Evolutionary conservation across 2,888 invertebrate genomes (phyloP).

Genomic region (Diplolepis rosae): DNA sequence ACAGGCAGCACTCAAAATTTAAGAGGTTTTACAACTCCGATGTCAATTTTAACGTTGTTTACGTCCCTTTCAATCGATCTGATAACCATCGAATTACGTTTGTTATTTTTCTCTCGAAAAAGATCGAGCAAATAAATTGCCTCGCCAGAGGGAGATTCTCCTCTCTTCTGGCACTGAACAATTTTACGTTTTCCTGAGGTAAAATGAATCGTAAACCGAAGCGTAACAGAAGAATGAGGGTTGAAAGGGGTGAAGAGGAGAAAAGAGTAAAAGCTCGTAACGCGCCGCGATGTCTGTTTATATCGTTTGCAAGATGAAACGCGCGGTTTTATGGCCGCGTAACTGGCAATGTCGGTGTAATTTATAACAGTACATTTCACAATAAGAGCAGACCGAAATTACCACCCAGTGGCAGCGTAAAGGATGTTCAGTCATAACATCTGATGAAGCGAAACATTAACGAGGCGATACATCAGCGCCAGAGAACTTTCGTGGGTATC

Average conservation of each 20-base stretch:
- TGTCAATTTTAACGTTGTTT: not conserved
- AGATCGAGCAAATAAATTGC: not conserved
- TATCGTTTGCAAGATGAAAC: constrained; percentile 49
- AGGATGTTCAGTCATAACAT: constrained; percentile 69
- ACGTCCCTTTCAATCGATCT: not conserved
- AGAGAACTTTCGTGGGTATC: constrained; percentile 38
- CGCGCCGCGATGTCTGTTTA: constrained; percentile 34
- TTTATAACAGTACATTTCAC: constrained; percentile 58
- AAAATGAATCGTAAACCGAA: constrained; percentile 1
- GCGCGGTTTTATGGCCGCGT: constrained; percentile 49
- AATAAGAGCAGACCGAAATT: constrained; percentile 68
- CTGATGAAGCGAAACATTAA: constrained; percentile 71
- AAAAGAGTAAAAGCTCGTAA: constrained; percentile 6
- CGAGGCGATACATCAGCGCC: constrained; percentile 68
- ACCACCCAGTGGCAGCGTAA: constrained; percentile 70
- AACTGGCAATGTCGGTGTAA: constrained; percentile 47
- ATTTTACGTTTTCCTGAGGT: not conserved
- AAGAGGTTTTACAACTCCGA: not conserved
- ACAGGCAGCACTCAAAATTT: not conserved
- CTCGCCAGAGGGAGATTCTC: not conserved
- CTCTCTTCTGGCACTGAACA: not conserved
- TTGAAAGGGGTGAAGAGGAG: not conserved
- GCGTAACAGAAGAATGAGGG: not conserved
- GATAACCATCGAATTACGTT: not conserved
- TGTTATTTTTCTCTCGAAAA: not conserved